Conservation (phyloP, 2,888 invertebrate species). For the Philereme transversata region DNA sequence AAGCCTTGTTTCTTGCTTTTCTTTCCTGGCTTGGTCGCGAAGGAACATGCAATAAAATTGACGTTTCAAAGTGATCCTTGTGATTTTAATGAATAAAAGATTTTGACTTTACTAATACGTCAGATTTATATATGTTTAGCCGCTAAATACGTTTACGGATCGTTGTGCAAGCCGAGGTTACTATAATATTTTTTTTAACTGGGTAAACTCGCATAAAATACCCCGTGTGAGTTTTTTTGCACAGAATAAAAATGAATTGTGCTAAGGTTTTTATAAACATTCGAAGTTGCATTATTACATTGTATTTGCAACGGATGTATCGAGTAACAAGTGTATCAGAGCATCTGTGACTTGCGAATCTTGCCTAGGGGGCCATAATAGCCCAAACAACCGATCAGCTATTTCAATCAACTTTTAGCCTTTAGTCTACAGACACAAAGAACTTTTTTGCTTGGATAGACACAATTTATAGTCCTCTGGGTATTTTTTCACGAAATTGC, state of each 20-base stretch:
- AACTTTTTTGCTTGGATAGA: constrained; percentile 1
- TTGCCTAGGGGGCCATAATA: constrained; percentile 43
- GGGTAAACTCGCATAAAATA: no score
- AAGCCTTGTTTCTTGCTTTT: no score
- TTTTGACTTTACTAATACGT: no score
- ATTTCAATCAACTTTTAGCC: constrained; percentile 16
- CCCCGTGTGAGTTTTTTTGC: no score
- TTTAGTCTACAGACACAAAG: constrained; percentile 4
- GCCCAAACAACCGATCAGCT: constrained; percentile 29
- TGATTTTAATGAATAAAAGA: no score
- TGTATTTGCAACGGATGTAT: constrained; percentile 36
- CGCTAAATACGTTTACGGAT: no score
- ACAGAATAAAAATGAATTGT: background rate
- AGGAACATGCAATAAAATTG: no score
- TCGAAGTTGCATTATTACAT: constrained; percentile 16
- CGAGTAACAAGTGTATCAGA: constrained; percentile 45
- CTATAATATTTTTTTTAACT: no score
- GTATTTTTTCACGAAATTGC: constrained; percentile 23
- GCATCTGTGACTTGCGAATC: constrained; percentile 47
- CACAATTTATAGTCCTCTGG: constrained; percentile 19
- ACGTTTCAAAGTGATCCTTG: no score
- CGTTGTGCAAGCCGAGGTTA: no score
- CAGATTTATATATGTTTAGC: no score
- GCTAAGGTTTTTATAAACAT: background rate
- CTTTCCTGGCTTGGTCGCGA: no score